A percentile compares a stretch with the other conserved stretches of the same genome.
phyloP scores from a whole-genome alignment of 2,888 invertebrate species.

The Diadegma fenestrale region DNA sequence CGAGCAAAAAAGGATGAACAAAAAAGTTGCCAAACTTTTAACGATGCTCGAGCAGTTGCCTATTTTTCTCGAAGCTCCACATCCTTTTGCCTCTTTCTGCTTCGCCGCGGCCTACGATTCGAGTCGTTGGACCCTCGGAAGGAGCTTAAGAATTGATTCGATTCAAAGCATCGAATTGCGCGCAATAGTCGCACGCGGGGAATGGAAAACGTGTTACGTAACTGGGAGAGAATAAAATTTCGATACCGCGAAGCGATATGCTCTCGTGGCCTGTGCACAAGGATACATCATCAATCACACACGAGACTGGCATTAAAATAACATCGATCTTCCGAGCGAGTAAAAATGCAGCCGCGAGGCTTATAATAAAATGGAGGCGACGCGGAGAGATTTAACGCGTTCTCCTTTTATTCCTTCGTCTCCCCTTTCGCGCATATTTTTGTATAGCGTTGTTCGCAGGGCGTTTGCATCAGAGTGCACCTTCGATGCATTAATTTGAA shows the following conservation, averaged over 20 bases:
- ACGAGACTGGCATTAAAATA: constrained; percentile 52
- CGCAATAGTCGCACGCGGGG: neutral
- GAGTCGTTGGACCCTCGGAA: neutral
- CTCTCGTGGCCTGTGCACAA: constrained; percentile 15
- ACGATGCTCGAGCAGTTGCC: neutral
- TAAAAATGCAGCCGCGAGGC: constrained; percentile 17
- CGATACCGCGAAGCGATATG: neutral
- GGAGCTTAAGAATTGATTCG: constrained; percentile 1
- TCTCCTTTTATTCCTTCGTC: constrained; percentile 30
- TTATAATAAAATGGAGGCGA: constrained; percentile 46
- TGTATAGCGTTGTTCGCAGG: constrained; percentile 47
- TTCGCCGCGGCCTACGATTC: neutral
- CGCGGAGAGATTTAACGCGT: constrained; percentile 47
- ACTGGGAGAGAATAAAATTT: constrained; percentile 15
- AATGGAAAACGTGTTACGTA: neutral
- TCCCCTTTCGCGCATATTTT: constrained; percentile 51
- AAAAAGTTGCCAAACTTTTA: neutral
- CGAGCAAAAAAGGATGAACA: neutral
- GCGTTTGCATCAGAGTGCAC: constrained; percentile 70
- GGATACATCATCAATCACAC: constrained; percentile 59
- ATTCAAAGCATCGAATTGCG: neutral
- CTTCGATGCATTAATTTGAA: constrained; percentile 21
- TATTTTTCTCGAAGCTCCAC: neutral
- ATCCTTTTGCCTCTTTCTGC: neutral
- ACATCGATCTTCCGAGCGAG: constrained; percentile 60